phyloP scores from a whole-genome alignment of 2,797 vertebrate species.

The Peromyscus aztecus region DNA sequence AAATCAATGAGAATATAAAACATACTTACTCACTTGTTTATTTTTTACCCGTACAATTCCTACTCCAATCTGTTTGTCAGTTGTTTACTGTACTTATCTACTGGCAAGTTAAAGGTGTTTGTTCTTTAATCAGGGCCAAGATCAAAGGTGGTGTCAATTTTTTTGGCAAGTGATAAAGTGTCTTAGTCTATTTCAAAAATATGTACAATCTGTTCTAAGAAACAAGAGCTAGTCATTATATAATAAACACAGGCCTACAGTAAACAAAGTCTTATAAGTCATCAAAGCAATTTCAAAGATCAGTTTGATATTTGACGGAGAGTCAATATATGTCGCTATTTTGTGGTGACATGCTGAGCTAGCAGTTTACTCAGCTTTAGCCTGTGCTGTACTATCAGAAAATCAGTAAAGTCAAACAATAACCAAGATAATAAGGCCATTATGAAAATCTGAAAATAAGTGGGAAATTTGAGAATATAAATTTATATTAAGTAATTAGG shows the following conservation, averaged over 20 bases:
- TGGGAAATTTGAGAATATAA: not conserved
- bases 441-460: slow-evolving; percentile 47
- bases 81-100: not conserved
- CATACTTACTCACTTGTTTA: not conserved
- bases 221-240: slow-evolving; percentile 49
- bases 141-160: not conserved
- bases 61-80: not conserved
- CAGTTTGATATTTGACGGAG: slow-evolving; percentile 63
- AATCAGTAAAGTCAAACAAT: slow-evolving; percentile 53
- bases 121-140: slow-evolving; percentile 2
- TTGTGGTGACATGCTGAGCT: slow-evolving; percentile 40
- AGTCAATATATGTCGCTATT: slow-evolving; percentile 39
- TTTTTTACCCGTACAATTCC: not conserved
- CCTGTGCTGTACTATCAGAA: slow-evolving; percentile 52
- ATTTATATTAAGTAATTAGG: not conserved
- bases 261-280: slow-evolving; percentile 48
- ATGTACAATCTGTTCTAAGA: not conserved
- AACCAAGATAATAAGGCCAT: slow-evolving; percentile 49
- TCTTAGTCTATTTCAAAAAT: slow-evolving; percentile 44
- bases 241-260: slow-evolving; percentile 28
- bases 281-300: slow-evolving; percentile 59
- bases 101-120: not conserved
- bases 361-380: slow-evolving; percentile 64
- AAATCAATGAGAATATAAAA: slow-evolving; percentile 34
- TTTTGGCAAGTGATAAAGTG: slow-evolving; percentile 20